Percentiles rank a stretch among this genome's conserved stretches.
Evolutionary conservation across 2,797 vertebrate genomes (phyloP).

Genomic region (Rhinella marina): DNA sequence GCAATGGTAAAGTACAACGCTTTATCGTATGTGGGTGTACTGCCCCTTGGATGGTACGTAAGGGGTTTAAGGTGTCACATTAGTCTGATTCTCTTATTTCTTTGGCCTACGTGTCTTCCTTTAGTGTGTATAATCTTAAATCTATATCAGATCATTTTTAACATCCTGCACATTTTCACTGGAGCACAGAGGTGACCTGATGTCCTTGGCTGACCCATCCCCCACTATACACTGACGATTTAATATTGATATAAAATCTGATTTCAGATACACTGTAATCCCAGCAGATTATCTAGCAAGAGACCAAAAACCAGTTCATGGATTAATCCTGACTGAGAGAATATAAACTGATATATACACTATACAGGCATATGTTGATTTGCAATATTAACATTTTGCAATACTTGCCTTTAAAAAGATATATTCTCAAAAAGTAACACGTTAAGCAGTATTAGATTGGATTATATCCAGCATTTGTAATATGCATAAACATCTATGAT

Average conservation of each 20-base stretch:
- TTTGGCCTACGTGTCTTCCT: background rate
- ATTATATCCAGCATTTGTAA: background rate
- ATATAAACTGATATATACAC: conserved; percentile 56
- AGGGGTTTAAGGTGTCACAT: background rate
- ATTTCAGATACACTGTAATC: conserved; percentile 60
- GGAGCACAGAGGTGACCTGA: conserved; percentile 34
- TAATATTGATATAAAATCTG: conserved; percentile 62
- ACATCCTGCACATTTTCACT: background rate
- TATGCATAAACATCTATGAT: background rate
- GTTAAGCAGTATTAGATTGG: too few species aligned
- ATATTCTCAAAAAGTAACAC: too few species aligned
- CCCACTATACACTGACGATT: conserved; percentile 51
- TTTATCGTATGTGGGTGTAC: background rate
- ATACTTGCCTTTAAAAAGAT: background rate
- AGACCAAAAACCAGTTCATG: conserved; percentile 58
- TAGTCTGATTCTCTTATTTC: background rate
- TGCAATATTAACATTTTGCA: background rate
- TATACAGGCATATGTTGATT: conserved; percentile 17
- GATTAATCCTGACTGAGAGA: conserved; percentile 54
- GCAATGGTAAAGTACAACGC: background rate
- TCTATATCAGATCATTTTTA: background rate
- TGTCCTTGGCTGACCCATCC: conserved; percentile 57
- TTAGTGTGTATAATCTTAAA: background rate
- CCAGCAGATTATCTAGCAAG: conserved; percentile 59
- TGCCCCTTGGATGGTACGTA: background rate